A percentile compares a stretch with the other conserved stretches of the same genome.
These are phyloP conservation scores for Pithys albifrons DNA, from an alignment of 2,113 vertebrate genomes.

Conservation along the genomic window DNA sequence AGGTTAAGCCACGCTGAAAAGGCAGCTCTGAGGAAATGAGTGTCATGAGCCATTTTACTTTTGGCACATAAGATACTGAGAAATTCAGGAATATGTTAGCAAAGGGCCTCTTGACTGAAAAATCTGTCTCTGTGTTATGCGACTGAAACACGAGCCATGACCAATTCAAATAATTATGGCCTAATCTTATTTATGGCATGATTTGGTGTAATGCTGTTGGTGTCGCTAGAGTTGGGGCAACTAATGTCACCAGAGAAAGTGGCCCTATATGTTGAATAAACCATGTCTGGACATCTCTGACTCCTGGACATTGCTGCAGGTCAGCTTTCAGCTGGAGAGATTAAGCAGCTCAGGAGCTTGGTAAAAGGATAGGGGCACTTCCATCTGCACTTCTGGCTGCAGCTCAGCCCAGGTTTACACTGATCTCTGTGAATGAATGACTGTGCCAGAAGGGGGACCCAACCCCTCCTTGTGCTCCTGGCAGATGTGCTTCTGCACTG, in stretches of 20 bases:
- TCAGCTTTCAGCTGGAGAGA: conserved; percentile 50
- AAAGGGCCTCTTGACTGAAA: conserved; percentile 34
- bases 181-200: neutral
- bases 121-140: neutral
- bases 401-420: conserved; percentile 12
- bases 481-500: neutral
- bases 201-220: neutral
- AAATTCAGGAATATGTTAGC: neutral
- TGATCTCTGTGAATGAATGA: neutral
- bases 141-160: neutral
- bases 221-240: neutral
- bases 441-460: neutral
- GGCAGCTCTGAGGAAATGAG: neutral
- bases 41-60: neutral
- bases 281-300: neutral
- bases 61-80: neutral
- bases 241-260: neutral
- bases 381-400: neutral
- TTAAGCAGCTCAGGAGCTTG: conserved; percentile 21
- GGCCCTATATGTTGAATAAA: neutral
- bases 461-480: fast-evolving
- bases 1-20: neutral
- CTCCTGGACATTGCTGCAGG: neutral
- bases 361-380: neutral
- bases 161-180: neutral